Conservation (phyloP, 2,113 vertebrate species). For the Maccullochella peelii region DNA sequence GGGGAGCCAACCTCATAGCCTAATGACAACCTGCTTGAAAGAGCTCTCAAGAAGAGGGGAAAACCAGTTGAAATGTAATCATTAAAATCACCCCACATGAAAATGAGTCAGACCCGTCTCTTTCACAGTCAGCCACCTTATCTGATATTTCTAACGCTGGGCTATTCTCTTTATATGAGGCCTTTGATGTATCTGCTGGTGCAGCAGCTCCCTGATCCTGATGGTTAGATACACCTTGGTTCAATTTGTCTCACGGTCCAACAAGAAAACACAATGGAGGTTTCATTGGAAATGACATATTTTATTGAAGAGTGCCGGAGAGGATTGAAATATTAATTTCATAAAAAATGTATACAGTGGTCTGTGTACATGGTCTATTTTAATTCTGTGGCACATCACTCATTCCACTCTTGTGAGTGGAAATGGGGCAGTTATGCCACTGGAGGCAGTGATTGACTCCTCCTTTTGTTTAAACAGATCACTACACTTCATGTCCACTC, state of each 20-base stretch:
- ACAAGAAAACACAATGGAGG: constrained; percentile 73
- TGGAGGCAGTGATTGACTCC: constrained; percentile 73
- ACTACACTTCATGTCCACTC: constrained; percentile 65
- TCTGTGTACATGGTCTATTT: constrained; percentile 83
- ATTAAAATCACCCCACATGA: constrained; percentile 79
- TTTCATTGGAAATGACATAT: constrained; percentile 81
- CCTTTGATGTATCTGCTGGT: constrained; percentile 68
- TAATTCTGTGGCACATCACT: constrained; percentile 83
- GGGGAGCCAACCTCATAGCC: constrained; percentile 69
- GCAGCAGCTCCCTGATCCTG: constrained; percentile 57
- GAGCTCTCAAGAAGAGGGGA: constrained; percentile 66
- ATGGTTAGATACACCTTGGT: constrained; percentile 62
- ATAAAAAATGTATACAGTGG: constrained; percentile 83
- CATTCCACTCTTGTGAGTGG: constrained; percentile 68
- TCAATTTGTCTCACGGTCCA: constrained; percentile 65
- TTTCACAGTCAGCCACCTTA: constrained; percentile 72
- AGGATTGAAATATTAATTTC: constrained; percentile 85
- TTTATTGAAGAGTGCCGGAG: constrained; percentile 82
- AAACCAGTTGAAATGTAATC: constrained; percentile 78
- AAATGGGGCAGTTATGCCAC: constrained; percentile 79
- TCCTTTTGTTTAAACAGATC: constrained; percentile 71
- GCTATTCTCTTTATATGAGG: constrained; percentile 69
- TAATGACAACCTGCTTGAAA: constrained; percentile 80
- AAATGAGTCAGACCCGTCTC: constrained; percentile 76
- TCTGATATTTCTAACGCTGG: constrained; percentile 70